Evolutionary conservation across 1,140 invertebrate species (phyloP).

Genomic region (Drosophila pruinosa): DNA sequence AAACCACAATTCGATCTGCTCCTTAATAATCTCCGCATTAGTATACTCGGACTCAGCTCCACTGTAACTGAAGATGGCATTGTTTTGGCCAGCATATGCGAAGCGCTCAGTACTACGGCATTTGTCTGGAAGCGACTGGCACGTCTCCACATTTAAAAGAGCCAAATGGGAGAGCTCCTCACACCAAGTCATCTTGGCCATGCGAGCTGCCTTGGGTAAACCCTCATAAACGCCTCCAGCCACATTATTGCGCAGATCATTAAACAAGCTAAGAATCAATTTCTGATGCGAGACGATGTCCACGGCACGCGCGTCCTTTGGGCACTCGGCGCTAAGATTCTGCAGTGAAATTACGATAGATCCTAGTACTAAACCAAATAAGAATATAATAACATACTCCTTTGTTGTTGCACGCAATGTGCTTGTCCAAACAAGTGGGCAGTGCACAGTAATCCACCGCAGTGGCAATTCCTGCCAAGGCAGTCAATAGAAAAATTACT

Average conservation of each 20-base stretch:
- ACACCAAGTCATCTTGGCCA: constrained; percentile 68
- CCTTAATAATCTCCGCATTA: constrained; percentile 53
- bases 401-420: constrained; percentile 60
- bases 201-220: constrained; percentile 54
- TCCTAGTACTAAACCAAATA: too few species aligned
- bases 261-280: constrained; percentile 51
- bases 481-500: constrained; percentile 5
- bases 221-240: constrained; percentile 47
- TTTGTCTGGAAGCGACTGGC: constrained; percentile 50
- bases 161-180: constrained; percentile 57
- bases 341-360: neutral
- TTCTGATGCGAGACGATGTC: constrained; percentile 46
- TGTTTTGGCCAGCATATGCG: constrained; percentile 63
- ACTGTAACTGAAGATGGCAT: constrained; percentile 62
- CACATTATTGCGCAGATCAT: constrained; percentile 54
- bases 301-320: constrained; percentile 43
- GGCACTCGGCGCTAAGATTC: constrained; percentile 50
- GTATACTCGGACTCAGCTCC: constrained; percentile 53
- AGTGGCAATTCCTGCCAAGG: neutral
- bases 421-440: constrained; percentile 60
- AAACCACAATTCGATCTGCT: constrained; percentile 64
- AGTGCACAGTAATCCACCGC: constrained; percentile 59
- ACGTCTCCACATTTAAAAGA: constrained; percentile 45
- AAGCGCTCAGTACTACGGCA: constrained; percentile 66
- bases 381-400: constrained; percentile 32